Conservation (phyloP, 2,113 vertebrate genomes). For the Nerophis ophidion region DNA sequence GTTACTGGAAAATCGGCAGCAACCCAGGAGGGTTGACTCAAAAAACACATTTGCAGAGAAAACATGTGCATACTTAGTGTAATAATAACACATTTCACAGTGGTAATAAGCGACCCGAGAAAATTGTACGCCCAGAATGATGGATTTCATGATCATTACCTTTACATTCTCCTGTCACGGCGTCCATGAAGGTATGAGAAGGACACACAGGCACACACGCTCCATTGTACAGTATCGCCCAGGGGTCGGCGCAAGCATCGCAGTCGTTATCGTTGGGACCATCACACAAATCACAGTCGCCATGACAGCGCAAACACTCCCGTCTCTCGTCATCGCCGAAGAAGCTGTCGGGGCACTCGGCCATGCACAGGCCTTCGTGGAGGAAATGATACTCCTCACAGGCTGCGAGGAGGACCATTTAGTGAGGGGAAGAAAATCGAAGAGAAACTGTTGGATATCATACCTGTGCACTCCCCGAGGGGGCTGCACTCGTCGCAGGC, state of each 20-base stretch:
- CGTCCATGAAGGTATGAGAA: slow-evolving; percentile 70
- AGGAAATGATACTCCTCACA: slow-evolving; percentile 76
- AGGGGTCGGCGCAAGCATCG: slow-evolving; percentile 53
- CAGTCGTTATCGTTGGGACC: slow-evolving; percentile 75
- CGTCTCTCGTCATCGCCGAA: slow-evolving; percentile 57
- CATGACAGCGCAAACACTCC: slow-evolving; percentile 76
- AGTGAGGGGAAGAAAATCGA: slow-evolving; percentile 3
- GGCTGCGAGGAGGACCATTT: slow-evolving; percentile 56
- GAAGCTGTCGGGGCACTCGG: slow-evolving; percentile 74
- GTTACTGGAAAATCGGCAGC: too few species aligned
- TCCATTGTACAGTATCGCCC: slow-evolving; percentile 61
- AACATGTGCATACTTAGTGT: too few species aligned
- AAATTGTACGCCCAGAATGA: background rate
- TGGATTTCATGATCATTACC: slow-evolving; percentile 66
- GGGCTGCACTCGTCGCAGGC: slow-evolving; percentile 78
- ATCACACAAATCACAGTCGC: slow-evolving; percentile 71
- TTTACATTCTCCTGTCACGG: slow-evolving; percentile 69
- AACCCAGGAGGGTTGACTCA: too few species aligned
- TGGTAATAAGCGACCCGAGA: too few species aligned
- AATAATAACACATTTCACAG: too few species aligned
- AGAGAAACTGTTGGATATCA: background rate
- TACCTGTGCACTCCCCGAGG: slow-evolving; percentile 79
- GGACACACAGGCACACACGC: slow-evolving; percentile 74
- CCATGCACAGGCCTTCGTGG: slow-evolving; percentile 67
- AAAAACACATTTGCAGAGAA: too few species aligned